Conservation (phyloP, 2,113 vertebrate species). For the Caretta caretta region DNA sequence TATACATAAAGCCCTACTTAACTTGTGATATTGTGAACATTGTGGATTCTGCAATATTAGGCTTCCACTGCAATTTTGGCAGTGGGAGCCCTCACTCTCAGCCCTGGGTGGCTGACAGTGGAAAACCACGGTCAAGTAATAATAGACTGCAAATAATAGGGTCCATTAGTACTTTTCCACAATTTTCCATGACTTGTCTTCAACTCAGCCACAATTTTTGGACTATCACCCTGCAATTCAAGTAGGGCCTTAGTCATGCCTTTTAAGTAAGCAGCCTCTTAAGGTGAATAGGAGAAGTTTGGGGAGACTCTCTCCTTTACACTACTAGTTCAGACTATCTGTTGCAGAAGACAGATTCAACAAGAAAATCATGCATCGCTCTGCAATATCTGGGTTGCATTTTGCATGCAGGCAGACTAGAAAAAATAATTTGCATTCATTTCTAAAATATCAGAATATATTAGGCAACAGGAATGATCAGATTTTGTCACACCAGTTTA, state of each 20-base stretch:
- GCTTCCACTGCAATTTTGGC: not conserved
- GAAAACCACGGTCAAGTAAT: not conserved
- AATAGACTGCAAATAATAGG: not conserved
- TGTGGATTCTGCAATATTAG: not conserved
- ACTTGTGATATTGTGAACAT: not conserved
- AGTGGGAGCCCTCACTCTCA: not conserved
- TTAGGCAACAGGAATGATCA: not conserved
- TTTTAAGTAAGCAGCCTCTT: not conserved
- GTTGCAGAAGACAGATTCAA: not conserved
- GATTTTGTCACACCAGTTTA: not conserved
- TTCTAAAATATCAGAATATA: not conserved
- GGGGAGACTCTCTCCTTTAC: not conserved
- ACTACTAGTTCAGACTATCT: not conserved
- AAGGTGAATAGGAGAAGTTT: not conserved
- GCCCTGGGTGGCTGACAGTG: not conserved
- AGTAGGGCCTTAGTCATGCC: too few species aligned
- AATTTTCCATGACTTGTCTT: not conserved
- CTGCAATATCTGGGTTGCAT: not conserved
- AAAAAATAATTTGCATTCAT: not conserved
- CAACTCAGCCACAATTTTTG: not conserved
- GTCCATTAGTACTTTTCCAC: not conserved
- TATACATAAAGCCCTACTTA: not conserved
- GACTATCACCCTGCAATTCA: not conserved
- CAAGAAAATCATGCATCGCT: not conserved
- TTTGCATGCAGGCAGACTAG: not conserved